Conservation (phyloP, 2,888 invertebrate genomes). For the Liodrosophila aerea region DNA sequence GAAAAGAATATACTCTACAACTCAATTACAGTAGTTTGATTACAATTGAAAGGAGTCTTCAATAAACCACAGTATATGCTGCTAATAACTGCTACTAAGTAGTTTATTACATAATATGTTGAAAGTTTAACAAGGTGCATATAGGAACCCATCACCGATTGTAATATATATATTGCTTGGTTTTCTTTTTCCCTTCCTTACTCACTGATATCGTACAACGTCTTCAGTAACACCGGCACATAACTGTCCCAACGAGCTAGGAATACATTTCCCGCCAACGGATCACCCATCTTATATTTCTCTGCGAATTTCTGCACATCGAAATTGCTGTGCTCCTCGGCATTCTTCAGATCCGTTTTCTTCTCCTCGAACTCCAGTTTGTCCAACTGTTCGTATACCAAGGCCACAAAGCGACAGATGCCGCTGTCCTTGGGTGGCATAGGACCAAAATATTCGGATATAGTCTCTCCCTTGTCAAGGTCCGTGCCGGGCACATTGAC, state of each 20-base stretch:
- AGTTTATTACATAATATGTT: no score
- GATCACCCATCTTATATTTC: conserved; percentile 88
- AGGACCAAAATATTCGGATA: conserved; percentile 91
- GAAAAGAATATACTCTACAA: neutral
- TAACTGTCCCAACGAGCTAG: conserved; percentile 89
- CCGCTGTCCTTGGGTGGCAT: conserved; percentile 90
- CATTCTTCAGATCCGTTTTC: conserved; percentile 47
- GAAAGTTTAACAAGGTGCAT: no score
- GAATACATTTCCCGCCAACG: conserved; percentile 91
- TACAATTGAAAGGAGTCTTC: neutral
- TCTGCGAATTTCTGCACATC: conserved; percentile 79
- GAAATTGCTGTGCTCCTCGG: conserved; percentile 83
- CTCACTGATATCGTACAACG: conserved; percentile 52
- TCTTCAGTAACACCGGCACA: conserved; percentile 79
- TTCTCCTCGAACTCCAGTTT: conserved; percentile 85
- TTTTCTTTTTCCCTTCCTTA: neutral
- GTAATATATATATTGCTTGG: neutral
- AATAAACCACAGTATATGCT: neutral
- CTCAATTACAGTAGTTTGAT: neutral
- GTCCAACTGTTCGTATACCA: conserved; percentile 87
- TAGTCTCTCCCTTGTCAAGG: conserved; percentile 87
- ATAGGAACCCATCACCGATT: conserved; percentile 24
- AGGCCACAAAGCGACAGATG: conserved; percentile 89
- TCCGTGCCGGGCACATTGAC: conserved; percentile 91
- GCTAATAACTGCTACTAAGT: neutral